Evolutionary conservation across 2,797 vertebrate species (phyloP).

Genomic region (Tauraco hartlaubi): DNA sequence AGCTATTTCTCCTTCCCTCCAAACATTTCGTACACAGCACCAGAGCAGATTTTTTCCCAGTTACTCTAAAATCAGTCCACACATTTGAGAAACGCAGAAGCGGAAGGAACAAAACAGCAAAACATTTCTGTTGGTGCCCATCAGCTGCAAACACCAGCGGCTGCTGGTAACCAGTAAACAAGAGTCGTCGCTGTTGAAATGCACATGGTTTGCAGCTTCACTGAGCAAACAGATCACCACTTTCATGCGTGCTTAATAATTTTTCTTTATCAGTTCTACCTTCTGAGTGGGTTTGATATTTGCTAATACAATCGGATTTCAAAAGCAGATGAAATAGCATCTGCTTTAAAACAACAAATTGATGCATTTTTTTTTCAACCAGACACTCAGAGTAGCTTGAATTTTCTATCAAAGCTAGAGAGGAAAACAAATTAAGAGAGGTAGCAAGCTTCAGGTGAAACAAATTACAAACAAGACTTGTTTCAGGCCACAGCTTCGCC

Average conservation of each 20-base stretch:
- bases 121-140: neutral
- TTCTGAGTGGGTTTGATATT: neutral
- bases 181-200: accelerated
- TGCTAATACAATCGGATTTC: neutral
- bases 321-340: neutral
- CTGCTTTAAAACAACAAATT: neutral
- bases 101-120: neutral
- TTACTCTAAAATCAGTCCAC: neutral
- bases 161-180: neutral
- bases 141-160: accelerated
- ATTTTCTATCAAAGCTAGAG: neutral
- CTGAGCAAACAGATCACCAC: neutral
- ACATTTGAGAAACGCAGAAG: neutral
- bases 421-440: neutral
- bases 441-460: neutral
- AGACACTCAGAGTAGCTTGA: neutral
- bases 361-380: neutral
- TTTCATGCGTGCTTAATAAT: neutral
- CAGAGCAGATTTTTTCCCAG: neutral
- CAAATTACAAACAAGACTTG: neutral
- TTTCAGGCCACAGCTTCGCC: neutral
- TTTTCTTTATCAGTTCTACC: neutral
- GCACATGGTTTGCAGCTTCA: neutral
- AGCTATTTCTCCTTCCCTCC: neutral
- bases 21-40: accelerated